Evolutionary conservation across 2,888 invertebrate genomes (phyloP), one percentile per base, ranked within the genome.

Genomic region (Nomada flava): DNA sequence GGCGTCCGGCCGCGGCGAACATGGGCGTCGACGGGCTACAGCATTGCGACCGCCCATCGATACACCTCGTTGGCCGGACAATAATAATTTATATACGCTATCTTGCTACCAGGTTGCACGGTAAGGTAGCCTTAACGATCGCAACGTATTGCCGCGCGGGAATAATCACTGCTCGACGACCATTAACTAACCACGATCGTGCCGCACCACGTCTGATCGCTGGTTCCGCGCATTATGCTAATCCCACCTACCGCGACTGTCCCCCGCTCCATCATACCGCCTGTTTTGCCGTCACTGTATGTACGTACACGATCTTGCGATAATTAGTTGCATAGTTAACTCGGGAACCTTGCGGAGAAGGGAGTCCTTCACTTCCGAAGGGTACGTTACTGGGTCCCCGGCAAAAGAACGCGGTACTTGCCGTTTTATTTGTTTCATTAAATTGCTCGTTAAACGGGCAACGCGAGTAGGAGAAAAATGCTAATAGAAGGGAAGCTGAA

Each of bases 41-140:
- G 79, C 77, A 72, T 63, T 89, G 85, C 89, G 90, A 91, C 91
- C 91, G 91, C 92, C 92, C 91, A 91, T 92, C 89, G 86, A 81
- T 89, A 83, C 82, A 86, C 82, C 91, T 85, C 90, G 90, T 91
- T 89, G 89, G 88, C 80, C 87, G 88, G 71, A 86, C 84, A 83
- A 89, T 89, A 88, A 91, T 91, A 91, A 91, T 91, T 91, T 90
- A 90, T 89, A 89, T 83, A 79, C 23, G 78, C 68, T 59, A 59
- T 74, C 67, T 64, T 26, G 26, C 68, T 42, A 71, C 67, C 71
- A 70, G 80, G 62, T 77, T 65, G 78, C 59, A 55, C 76, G 44
- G 69, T 60, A 79, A 82, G 65, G 69, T 84, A 68, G 76, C 76
- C 72, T 79, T 79, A 76, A 83, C 76, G 75, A 79, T 84, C 55